These are phyloP conservation scores for Druon quercuslanigerum DNA, from an alignment of 1,140 invertebrate genomes.

Conservation along the genomic window DNA sequence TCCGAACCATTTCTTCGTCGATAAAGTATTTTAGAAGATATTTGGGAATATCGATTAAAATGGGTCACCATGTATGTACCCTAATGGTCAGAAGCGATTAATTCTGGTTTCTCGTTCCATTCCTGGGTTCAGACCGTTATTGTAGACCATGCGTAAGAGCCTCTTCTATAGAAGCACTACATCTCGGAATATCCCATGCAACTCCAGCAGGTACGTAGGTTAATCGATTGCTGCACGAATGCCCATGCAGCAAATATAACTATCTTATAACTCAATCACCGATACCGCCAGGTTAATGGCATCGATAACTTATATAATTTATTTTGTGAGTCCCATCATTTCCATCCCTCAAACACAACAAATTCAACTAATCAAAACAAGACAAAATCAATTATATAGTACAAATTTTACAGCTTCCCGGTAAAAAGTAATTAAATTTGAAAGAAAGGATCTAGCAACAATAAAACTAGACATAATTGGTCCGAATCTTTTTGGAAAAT, in stretches of 20 bases:
- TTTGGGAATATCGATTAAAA: too few species aligned
- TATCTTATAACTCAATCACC: constrained; percentile 13
- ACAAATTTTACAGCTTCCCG: too few species aligned
- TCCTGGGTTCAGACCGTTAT: constrained; percentile 7
- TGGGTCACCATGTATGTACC: constrained; percentile 23
- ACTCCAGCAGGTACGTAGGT: not conserved
- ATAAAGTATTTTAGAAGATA: too few species aligned
- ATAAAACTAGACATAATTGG: too few species aligned
- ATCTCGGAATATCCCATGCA: not conserved
- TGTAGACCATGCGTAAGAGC: not conserved
- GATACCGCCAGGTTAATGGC: constrained; percentile 7
- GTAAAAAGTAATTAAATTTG: too few species aligned
- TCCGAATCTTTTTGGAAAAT: too few species aligned
- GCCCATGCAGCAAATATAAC: not conserved
- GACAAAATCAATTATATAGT: not conserved
- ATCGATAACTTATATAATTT: not conserved
- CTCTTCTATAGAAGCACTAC: not conserved
- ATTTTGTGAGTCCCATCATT: not conserved
- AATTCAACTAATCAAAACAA: constrained; percentile 1
- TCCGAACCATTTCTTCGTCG: too few species aligned
- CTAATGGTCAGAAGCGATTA: constrained; percentile 41
- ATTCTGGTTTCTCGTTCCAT: constrained; percentile 42
- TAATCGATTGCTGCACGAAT: constrained; percentile 7
- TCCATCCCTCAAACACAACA: not conserved
- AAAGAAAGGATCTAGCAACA: too few species aligned